These are phyloP conservation scores for Hydrophis major DNA, from an alignment of 2,797 vertebrate species.

Conservation along the genomic window DNA sequence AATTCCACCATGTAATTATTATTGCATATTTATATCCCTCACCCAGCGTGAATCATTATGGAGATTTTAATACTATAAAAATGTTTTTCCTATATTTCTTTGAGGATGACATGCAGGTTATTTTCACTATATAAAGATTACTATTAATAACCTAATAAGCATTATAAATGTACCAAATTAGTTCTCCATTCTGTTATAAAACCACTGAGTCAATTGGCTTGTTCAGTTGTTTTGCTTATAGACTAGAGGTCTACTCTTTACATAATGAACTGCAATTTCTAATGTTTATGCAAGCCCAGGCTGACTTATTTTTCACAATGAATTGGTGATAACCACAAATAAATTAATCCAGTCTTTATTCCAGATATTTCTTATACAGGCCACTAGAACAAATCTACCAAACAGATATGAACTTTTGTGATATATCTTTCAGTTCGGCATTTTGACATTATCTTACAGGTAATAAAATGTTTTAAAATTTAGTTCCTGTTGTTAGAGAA, in stretches of 20 bases:
- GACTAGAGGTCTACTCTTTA: not conserved
- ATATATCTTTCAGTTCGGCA: constrained; percentile 64
- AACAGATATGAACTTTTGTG: constrained; percentile 66
- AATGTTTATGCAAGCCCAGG: constrained; percentile 8
- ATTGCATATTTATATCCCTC: not conserved
- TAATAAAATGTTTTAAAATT: constrained; percentile 52
- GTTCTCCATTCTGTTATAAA: not conserved
- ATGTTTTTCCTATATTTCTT: not conserved
- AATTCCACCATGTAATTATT: not conserved
- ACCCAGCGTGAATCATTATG: not conserved
- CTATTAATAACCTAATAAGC: not conserved
- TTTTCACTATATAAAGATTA: not conserved
- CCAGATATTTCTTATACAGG: constrained; percentile 76
- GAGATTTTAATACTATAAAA: not conserved
- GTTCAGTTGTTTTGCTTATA: not conserved
- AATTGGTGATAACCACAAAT: constrained; percentile 71
- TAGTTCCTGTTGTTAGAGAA: constrained; percentile 56
- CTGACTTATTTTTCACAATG: constrained; percentile 34
- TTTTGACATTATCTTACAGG: constrained; percentile 70
- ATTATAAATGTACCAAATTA: not conserved
- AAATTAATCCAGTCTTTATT: constrained; percentile 79
- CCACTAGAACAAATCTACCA: constrained; percentile 73
- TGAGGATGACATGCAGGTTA: not conserved
- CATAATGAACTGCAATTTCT: not conserved
- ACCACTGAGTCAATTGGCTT: not conserved